phyloP scores from a whole-genome alignment of 2,113 vertebrate species.

The Microcebus murinus region DNA sequence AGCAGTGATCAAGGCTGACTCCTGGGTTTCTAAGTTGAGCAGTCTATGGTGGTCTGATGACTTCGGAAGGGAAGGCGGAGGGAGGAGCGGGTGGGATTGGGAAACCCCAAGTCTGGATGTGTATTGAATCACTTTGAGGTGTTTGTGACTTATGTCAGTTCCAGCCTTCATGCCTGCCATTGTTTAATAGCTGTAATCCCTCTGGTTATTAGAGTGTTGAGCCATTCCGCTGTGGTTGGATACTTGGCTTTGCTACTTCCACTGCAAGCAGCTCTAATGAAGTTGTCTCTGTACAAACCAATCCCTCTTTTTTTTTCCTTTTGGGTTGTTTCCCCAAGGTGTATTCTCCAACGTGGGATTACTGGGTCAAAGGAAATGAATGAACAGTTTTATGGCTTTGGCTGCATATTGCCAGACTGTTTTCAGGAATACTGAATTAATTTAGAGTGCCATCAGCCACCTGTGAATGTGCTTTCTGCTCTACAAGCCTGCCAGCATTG shows the following conservation, averaged over 20 bases:
- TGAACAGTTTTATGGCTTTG: constrained; percentile 51
- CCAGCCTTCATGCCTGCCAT: background rate
- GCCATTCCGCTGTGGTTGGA: background rate
- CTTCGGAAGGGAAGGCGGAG: background rate
- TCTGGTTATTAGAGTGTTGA: background rate
- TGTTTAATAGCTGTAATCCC: background rate
- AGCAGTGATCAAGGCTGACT: background rate
- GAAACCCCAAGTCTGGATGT: background rate
- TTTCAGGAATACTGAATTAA: constrained; percentile 48
- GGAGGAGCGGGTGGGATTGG: no score
- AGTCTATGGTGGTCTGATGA: background rate
- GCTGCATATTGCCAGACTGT: constrained; percentile 42
- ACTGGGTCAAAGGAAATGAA: constrained; percentile 55
- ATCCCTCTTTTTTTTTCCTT: background rate
- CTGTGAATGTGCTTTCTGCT: constrained; percentile 13
- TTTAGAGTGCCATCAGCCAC: constrained; percentile 4
- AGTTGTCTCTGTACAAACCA: background rate
- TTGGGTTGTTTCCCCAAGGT: background rate
- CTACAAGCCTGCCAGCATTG: background rate
- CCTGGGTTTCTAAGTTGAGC: background rate
- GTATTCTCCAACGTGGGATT: background rate
- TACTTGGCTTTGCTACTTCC: background rate
- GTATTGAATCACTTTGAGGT: background rate
- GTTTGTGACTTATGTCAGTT: background rate
- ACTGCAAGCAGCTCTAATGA: background rate